phyloP scores from a whole-genome alignment of 1,140 invertebrate genomes.

The Halyomorpha halys region DNA sequence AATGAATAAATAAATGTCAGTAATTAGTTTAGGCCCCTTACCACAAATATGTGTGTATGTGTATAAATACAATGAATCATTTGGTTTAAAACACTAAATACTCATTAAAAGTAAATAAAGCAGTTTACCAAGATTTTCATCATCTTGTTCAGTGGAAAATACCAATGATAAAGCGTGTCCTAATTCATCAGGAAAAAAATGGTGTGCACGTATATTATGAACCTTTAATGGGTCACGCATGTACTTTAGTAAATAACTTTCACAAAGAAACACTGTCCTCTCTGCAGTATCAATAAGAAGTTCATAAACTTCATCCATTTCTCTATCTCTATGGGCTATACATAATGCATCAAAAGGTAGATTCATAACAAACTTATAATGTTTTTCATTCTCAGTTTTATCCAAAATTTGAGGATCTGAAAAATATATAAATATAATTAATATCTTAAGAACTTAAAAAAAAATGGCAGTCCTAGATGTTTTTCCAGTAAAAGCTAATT shows the following conservation, averaged over 20 bases:
- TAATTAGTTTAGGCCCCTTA: too few relatives aligned
- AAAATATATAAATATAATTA: too few relatives aligned
- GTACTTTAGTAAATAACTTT: neutral
- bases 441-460: too few relatives aligned
- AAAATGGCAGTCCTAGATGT: too few relatives aligned
- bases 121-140: neutral
- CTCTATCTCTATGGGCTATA: neutral
- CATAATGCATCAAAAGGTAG: slow-evolving; percentile 14
- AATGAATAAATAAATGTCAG: too few relatives aligned
- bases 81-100: too few relatives aligned
- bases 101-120: neutral
- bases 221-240: neutral
- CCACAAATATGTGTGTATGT: too few relatives aligned
- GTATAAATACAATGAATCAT: too few relatives aligned
- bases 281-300: slow-evolving; percentile 5
- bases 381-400: neutral
- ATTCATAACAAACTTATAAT: neutral
- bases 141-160: neutral
- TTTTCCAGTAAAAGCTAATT: too few relatives aligned
- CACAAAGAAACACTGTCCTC: neutral
- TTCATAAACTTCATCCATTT: neutral
- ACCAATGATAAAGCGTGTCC: neutral
- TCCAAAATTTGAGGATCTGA: too few relatives aligned
- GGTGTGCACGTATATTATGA: neutral
- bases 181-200: slow-evolving; percentile 8